Percentiles rank a stretch among this genome's conserved stretches.
phyloP scores from a whole-genome alignment of 1,140 invertebrate genomes.

The Meloidogyne floridensis region DNA sequence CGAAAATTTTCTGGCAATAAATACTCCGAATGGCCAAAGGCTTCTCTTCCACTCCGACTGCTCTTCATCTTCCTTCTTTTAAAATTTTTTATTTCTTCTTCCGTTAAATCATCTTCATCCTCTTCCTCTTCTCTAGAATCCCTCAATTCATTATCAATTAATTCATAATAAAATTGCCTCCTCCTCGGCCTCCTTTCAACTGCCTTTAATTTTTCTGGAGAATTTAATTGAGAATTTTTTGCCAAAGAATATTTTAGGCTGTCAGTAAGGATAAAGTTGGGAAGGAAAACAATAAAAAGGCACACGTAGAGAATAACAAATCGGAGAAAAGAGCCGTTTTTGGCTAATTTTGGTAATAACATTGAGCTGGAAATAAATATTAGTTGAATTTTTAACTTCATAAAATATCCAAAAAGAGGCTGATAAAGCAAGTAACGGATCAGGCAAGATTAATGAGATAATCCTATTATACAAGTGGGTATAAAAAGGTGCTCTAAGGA shows the following conservation, averaged over 20 bases:
- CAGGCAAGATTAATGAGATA: too few relatives aligned
- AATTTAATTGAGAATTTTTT: not conserved
- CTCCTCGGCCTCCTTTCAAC: not conserved
- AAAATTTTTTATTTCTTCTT: not conserved
- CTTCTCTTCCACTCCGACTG: not conserved
- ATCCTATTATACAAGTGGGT: too few relatives aligned
- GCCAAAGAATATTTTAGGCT: not conserved
- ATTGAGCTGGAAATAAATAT: not conserved
- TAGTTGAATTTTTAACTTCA: too few relatives aligned
- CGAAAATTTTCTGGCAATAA: slow-evolving; percentile 36
- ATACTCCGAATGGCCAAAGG: slow-evolving; percentile 11
- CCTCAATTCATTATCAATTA: not conserved
- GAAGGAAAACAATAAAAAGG: slow-evolving; percentile 2
- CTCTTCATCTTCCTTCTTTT: not conserved
- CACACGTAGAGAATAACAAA: not conserved
- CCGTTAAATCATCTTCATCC: not conserved
- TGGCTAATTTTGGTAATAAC: not conserved
- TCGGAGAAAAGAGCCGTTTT: not conserved
- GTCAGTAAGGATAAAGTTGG: not conserved
- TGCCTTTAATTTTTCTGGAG: not conserved
- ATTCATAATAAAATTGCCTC: slow-evolving; percentile 21
- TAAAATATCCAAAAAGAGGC: too few relatives aligned
- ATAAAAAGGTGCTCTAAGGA: too few relatives aligned
- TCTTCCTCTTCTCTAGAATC: not conserved
- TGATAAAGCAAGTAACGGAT: too few relatives aligned